Conservation (phyloP, 1,140 invertebrate species). For the Drosophila athabasca region DNA sequence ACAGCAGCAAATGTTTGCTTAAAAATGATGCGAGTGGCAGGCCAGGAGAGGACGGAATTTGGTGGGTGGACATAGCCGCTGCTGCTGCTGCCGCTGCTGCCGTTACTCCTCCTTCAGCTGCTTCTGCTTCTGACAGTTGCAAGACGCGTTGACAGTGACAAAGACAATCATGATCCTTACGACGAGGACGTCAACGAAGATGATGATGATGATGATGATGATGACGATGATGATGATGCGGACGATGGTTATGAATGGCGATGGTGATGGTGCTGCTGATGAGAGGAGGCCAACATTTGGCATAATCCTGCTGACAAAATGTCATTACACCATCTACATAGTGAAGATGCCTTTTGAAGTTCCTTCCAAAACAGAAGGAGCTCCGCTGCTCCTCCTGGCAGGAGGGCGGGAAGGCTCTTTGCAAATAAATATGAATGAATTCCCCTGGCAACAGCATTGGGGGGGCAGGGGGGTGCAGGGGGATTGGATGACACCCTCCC, state of each 20-base stretch:
- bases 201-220: slow-evolving; percentile 27
- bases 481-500: neutral
- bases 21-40: slow-evolving; percentile 67
- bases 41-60: slow-evolving; percentile 18
- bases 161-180: slow-evolving; percentile 64
- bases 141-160: slow-evolving; percentile 76
- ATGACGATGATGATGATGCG: slow-evolving; percentile 35
- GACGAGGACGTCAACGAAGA: slow-evolving; percentile 34
- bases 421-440: slow-evolving; percentile 29
- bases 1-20: slow-evolving; percentile 70
- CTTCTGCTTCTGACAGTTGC: slow-evolving; percentile 64
- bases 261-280: neutral
- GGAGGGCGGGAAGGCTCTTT: neutral
- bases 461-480: no score
- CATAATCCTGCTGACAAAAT: slow-evolving; percentile 73
- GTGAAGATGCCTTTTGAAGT: slow-evolving; percentile 67
- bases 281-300: slow-evolving; percentile 52
- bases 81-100: no score
- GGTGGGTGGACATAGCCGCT: slow-evolving; percentile 7
- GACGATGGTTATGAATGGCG: slow-evolving; percentile 18
- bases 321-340: slow-evolving; percentile 74
- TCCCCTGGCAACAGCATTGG: slow-evolving; percentile 20
- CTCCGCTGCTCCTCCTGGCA: neutral
- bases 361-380: slow-evolving; percentile 1
- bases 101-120: no score